Base-by-base conservation (phyloP, 2,113 vertebrate species). In the Myotis davidii region DNA sequence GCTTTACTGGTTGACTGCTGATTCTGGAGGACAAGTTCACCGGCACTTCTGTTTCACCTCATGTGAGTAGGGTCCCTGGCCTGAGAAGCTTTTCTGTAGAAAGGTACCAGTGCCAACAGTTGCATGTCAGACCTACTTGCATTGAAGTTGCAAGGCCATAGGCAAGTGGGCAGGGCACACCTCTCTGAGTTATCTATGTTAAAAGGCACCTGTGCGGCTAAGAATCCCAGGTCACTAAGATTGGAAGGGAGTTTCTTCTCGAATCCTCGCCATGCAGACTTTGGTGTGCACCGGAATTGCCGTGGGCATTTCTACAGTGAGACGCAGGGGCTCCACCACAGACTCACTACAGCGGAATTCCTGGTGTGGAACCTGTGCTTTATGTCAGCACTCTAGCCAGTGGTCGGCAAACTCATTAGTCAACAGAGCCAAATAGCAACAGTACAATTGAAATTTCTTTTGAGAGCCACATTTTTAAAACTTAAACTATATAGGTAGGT, bases 271-370 rank as follows among this genome's bases (percentile, higher is more conserved):
- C 52, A 4, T 1, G 10, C 9, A 54, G 52, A 86, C 3, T 39
- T 21, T 56, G 32, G 9, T 77, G 14, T 14, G 23, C 17, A 16
- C 52, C 12, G 5, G 37, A 37, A 56, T 87, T 37, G 18, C 14
- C 2, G 3, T 3, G 29, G 67, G 18, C 50, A 34, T 61, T 54
- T 48, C 56, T n/a, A 18, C 3, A 29, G 18, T 6, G 18, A 52
- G n/a, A 8, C 3, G 2, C 39, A 52, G 1, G n/a, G 45, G 21
- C 13, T 52, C 27, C 0, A 0, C 13, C 42, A 0, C 2, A 11
- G 34, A 34, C 9, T 12, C 18, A 39, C 11, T n/a, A 2, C 34
- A 5, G 25, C 20, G 45, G 56, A 52, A 45, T 69, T 32, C 74
- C 82, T 59, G 16, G 9, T 23, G 9, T n/a, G 3, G 23, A 5